Conservation (phyloP, 2,797 vertebrate species). For the Eulemur coronatus region DNA sequence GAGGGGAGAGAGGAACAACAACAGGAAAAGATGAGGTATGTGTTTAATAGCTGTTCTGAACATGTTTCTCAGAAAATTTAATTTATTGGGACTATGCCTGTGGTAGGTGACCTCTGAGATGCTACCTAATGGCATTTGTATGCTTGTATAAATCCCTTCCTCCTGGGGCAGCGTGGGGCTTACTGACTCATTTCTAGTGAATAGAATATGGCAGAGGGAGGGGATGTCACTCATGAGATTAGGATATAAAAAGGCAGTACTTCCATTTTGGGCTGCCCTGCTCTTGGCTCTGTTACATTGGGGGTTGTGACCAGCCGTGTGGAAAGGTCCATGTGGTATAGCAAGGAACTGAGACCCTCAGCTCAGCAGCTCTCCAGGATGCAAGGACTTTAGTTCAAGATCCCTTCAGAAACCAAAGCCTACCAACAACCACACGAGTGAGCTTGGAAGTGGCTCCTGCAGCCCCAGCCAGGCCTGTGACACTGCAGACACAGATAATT, state of each 20-base stretch:
- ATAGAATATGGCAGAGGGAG: not conserved
- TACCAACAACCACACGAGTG: rapidly evolving
- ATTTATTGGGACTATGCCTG: not conserved
- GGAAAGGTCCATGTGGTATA: not conserved
- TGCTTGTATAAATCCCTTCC: not conserved
- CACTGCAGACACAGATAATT: too few relatives aligned
- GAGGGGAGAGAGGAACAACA: not conserved
- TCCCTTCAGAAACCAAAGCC: not conserved
- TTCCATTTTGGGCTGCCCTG: not conserved
- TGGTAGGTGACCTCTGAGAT: rapidly evolving
- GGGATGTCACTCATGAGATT: rapidly evolving
- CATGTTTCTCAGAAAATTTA: not conserved
- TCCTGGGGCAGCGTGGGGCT: not conserved
- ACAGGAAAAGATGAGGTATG: not conserved
- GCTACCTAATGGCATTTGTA: not conserved
- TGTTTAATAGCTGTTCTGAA: not conserved
- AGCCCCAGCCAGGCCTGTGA: not conserved
- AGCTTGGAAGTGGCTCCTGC: not conserved
- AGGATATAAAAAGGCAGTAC: too few relatives aligned
- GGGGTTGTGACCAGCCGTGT: not conserved
- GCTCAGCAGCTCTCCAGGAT: not conserved
- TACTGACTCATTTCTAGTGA: not conserved
- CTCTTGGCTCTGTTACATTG: not conserved
- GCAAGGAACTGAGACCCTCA: not conserved
- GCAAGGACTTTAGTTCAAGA: rapidly evolving